Evolutionary conservation across 1,140 invertebrate genomes (phyloP).

Genomic region (Drosophila gunungcola): DNA sequence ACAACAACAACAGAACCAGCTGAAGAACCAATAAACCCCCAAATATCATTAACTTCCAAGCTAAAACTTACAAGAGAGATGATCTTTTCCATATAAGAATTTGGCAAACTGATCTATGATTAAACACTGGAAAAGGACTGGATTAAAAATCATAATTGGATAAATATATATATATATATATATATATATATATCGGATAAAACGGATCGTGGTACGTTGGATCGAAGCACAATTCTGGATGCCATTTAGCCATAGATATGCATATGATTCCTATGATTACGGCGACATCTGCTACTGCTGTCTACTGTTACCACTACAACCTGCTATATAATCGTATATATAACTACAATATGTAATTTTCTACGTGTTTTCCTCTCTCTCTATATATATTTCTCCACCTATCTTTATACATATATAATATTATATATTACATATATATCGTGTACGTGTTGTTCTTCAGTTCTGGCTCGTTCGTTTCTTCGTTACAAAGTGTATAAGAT

Average conservation of each 20-base stretch:
- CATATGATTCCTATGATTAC: constrained; percentile 19
- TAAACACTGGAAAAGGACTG: constrained; percentile 24
- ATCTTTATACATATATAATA: constrained; percentile 51
- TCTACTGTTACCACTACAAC: constrained; percentile 56
- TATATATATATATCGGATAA: too few relatives aligned
- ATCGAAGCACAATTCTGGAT: constrained; percentile 32
- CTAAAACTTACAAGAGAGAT: constrained; percentile 17
- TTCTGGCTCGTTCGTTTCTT: constrained; percentile 78
- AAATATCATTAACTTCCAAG: constrained; percentile 31
- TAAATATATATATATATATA: not conserved
- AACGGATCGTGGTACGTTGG: constrained; percentile 42
- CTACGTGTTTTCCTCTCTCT: constrained; percentile 68
- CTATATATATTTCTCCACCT: constrained; percentile 25
- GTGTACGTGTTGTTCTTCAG: constrained; percentile 77
- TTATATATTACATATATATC: constrained; percentile 51
- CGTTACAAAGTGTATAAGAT: constrained; percentile 46
- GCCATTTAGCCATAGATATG: constrained; percentile 27
- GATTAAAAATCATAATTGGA: constrained; percentile 7
- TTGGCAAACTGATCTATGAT: constrained; percentile 41
- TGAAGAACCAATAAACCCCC: constrained; percentile 22
- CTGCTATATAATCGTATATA: constrained; percentile 69
- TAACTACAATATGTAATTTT: constrained; percentile 72
- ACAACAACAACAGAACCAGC: constrained; percentile 26
- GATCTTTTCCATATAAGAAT: constrained; percentile 24
- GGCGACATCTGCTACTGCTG: constrained; percentile 49